These are phyloP conservation scores for Rhineura floridana DNA, from an alignment of 2,113 vertebrate species.

Conservation along the genomic window DNA sequence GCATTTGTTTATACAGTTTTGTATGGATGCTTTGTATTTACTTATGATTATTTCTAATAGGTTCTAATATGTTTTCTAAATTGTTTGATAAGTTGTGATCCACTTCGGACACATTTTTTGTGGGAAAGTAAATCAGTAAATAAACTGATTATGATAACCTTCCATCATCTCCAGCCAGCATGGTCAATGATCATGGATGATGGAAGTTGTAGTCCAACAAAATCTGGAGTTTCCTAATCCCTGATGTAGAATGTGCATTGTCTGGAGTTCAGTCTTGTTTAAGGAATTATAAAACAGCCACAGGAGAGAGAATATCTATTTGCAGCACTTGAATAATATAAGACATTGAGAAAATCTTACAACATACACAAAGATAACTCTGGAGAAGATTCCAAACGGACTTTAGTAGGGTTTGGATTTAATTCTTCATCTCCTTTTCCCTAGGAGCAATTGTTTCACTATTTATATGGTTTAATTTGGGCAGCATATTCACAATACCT, in stretches of 20 bases:
- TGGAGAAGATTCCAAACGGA: constrained; percentile 14
- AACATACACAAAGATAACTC: not conserved
- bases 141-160: too few relatives aligned
- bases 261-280: too few relatives aligned
- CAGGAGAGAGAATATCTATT: not conserved
- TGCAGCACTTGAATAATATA: not conserved
- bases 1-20: too few relatives aligned
- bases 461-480: constrained; percentile 59
- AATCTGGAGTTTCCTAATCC: not conserved
- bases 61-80: too few relatives aligned
- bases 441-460: constrained; percentile 58
- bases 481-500: constrained; percentile 57
- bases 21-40: too few relatives aligned
- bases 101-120: too few relatives aligned
- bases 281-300: too few relatives aligned
- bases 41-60: too few relatives aligned
- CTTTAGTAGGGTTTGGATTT: constrained; percentile 49
- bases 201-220: too few relatives aligned
- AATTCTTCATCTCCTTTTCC: constrained; percentile 54
- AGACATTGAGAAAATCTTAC: not conserved
- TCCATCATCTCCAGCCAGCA: not conserved
- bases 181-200: not conserved
- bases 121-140: too few relatives aligned
- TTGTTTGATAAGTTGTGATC: too few relatives aligned
- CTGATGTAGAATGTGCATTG: not conserved